phyloP scores from a whole-genome alignment of 2,113 vertebrate genomes.

The Anolis carolinensis region DNA sequence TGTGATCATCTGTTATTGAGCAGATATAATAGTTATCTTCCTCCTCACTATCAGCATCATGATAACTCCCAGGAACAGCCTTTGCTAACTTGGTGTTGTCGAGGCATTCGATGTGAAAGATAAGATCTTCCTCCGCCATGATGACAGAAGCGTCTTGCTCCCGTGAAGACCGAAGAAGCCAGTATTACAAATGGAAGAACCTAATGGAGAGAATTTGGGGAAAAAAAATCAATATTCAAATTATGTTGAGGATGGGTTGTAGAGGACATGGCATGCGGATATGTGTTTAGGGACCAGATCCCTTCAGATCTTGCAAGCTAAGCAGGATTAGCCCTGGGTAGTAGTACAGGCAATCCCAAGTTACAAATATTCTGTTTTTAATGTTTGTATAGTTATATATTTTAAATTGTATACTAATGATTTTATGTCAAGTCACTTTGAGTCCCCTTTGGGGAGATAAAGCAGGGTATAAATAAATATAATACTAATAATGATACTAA shows the following conservation, averaged over 20 bases:
- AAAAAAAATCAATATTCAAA: not conserved
- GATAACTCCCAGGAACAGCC: slow-evolving; percentile 55
- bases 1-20: slow-evolving; percentile 90
- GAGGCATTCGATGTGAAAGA: slow-evolving; percentile 93
- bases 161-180: slow-evolving; percentile 37
- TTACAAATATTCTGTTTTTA: no score
- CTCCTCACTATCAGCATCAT: slow-evolving; percentile 80
- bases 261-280: no score
- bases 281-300: no score
- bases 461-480: no score
- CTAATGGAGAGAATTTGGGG: slow-evolving; percentile 7
- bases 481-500: no score
- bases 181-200: slow-evolving; percentile 48
- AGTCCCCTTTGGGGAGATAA: no score
- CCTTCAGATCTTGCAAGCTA: no score
- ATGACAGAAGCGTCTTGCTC: slow-evolving; percentile 34
- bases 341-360: no score
- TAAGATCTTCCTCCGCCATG: slow-evolving; percentile 96
- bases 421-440: no score
- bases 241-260: not conserved
- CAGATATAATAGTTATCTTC: slow-evolving; percentile 87
- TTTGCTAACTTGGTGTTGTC: slow-evolving; percentile 66
- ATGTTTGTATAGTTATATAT: no score
- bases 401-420: no score
- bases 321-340: no score